These are phyloP conservation scores for Anas capensis DNA, from an alignment of 2,797 vertebrate genomes.

Conservation along the genomic window DNA sequence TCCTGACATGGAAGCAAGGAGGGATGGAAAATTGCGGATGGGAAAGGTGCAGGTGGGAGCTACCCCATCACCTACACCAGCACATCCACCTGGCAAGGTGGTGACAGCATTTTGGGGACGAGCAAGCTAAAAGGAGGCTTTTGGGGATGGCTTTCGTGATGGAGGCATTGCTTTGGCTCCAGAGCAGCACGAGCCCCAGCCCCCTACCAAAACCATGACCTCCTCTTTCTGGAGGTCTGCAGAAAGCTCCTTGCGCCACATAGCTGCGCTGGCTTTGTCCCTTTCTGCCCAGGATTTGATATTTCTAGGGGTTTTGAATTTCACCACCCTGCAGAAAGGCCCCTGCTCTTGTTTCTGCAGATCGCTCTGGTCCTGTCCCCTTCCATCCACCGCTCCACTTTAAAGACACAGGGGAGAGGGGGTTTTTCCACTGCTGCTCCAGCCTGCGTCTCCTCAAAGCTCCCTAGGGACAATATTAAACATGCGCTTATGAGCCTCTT, in stretches of 20 bases:
- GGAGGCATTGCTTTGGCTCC: fast-evolving
- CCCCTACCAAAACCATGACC: fast-evolving
- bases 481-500: neutral
- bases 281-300: neutral
- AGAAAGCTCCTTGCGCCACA: neutral
- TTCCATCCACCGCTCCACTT: neutral
- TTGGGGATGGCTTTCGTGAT: neutral
- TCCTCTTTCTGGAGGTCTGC: neutral
- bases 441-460: neutral
- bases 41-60: too few species aligned
- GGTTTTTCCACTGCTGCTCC: neutral
- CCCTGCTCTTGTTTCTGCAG: slow-evolving; percentile 20
- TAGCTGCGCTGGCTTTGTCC: neutral
- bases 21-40: neutral
- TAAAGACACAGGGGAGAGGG: neutral
- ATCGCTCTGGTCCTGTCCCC: neutral
- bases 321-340: slow-evolving; percentile 30
- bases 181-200: neutral
- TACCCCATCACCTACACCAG: neutral
- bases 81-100: neutral
- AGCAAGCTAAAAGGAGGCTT: neutral
- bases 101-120: neutral
- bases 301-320: slow-evolving; percentile 55
- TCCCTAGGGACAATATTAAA: slow-evolving; percentile 1
- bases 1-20: neutral